A percentile compares a stretch with the other conserved stretches of the same genome.
These are phyloP conservation scores for Lobophora halterata DNA, from an alignment of 2,888 invertebrate species.

Conservation along the genomic window DNA sequence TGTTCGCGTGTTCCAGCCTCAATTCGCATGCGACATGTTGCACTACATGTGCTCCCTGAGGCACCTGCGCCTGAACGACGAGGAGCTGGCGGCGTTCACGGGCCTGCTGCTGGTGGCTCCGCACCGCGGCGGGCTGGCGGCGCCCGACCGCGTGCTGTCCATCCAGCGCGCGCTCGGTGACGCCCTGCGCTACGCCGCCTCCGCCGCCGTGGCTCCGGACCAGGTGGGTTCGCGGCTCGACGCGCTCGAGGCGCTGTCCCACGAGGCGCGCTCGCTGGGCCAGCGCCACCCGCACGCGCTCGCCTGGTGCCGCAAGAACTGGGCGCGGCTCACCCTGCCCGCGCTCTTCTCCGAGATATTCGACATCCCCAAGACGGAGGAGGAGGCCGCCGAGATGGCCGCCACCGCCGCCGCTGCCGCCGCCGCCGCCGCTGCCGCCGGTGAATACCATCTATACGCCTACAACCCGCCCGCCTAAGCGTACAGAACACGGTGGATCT, in stretches of 20 bases:
- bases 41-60: constrained; percentile 89
- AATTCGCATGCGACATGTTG: constrained; percentile 91
- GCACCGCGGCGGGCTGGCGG: constrained; percentile 90
- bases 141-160: constrained; percentile 83
- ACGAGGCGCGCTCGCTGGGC: constrained; percentile 90
- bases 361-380: constrained; percentile 89
- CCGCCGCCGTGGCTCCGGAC: constrained; percentile 28
- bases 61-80: constrained; percentile 89
- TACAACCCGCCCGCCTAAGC: constrained; percentile 3
- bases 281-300: constrained; percentile 88
- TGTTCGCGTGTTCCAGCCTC: constrained; percentile 82
- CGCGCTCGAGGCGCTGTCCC: constrained; percentile 55
- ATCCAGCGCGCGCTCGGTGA: constrained; percentile 87
- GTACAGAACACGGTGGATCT: no score
- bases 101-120: constrained; percentile 91
- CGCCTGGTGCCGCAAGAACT: constrained; percentile 95
- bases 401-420: constrained; percentile 18
- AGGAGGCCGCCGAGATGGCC: constrained; percentile 36
- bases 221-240: constrained; percentile 50
- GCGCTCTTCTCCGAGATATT: constrained; percentile 98
- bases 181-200: constrained; percentile 80
- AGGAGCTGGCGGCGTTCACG: constrained; percentile 94
- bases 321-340: constrained; percentile 91
- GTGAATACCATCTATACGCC: no score
- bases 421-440: constrained; percentile 1